Percentiles rank a stretch among this genome's conserved stretches.
Conservation (phyloP, 2,888 invertebrate species). For the Plebejus argus region DNA sequence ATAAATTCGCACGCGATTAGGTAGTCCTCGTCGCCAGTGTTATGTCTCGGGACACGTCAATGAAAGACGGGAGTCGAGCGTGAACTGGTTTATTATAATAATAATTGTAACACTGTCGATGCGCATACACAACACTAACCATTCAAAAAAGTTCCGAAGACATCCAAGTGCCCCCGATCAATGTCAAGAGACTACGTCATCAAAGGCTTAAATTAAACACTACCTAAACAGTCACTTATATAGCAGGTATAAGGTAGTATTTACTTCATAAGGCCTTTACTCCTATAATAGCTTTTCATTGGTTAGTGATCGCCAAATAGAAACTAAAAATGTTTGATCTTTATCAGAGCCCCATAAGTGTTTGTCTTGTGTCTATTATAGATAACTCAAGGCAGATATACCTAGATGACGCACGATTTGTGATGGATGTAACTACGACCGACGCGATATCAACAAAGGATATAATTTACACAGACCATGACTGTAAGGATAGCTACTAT, state of each 20-base stretch:
- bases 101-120: no score
- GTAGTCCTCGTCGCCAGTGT: no score
- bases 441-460: background rate
- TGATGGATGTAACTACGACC: background rate
- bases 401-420: background rate
- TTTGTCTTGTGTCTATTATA: background rate
- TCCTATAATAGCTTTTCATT: background rate
- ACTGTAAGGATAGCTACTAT: background rate
- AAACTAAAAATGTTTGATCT: background rate
- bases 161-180: background rate
- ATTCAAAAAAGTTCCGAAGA: background rate
- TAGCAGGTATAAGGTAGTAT: no score
- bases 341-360: background rate
- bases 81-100: no score
- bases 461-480: constrained; percentile 4
- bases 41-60: no score
- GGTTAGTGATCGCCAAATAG: no score
- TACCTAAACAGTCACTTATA: background rate
- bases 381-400: background rate
- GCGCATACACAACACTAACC: no score
- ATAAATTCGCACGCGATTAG: no score
- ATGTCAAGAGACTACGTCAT: constrained; percentile 7
- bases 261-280: background rate
- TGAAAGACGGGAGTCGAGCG: no score
- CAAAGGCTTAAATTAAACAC: background rate